Conservation (phyloP, 1,140 invertebrate genomes). For the Latrodectus geometricus region DNA sequence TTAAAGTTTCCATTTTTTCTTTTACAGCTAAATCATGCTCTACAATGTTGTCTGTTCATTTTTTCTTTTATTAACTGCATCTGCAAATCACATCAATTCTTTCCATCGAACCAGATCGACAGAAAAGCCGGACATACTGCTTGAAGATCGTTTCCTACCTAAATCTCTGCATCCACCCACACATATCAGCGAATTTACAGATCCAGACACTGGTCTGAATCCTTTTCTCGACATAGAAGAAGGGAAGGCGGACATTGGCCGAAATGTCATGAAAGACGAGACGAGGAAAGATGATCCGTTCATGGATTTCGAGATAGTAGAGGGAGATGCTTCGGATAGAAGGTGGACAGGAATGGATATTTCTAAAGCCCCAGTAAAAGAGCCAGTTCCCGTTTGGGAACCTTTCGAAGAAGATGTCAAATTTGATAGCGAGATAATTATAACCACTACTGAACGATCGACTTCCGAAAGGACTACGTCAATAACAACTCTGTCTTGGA, state of each 20-base stretch:
- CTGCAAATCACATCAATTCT: slow-evolving; percentile 14
- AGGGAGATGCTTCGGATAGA: slow-evolving; percentile 20
- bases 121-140: slow-evolving; percentile 29
- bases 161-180: slow-evolving; percentile 13
- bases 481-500: background rate
- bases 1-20: background rate
- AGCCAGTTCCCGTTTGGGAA: background rate
- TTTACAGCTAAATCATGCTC: slow-evolving; percentile 25
- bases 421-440: background rate
- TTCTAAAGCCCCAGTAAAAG: background rate
- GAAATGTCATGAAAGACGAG: slow-evolving; percentile 41
- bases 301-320: slow-evolving; percentile 23
- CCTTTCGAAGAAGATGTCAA: background rate
- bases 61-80: slow-evolving; percentile 5
- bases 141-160: background rate
- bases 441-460: background rate
- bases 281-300: slow-evolving; percentile 6
- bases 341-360: background rate
- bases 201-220: slow-evolving; percentile 38
- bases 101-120: background rate
- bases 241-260: slow-evolving; percentile 3
- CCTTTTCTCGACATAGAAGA: slow-evolving; percentile 43
- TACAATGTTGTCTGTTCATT: background rate
- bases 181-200: slow-evolving; percentile 53
- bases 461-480: background rate